Base-by-base conservation (phyloP, 2,797 vertebrate genomes). In the Danio kyathit region DNA sequence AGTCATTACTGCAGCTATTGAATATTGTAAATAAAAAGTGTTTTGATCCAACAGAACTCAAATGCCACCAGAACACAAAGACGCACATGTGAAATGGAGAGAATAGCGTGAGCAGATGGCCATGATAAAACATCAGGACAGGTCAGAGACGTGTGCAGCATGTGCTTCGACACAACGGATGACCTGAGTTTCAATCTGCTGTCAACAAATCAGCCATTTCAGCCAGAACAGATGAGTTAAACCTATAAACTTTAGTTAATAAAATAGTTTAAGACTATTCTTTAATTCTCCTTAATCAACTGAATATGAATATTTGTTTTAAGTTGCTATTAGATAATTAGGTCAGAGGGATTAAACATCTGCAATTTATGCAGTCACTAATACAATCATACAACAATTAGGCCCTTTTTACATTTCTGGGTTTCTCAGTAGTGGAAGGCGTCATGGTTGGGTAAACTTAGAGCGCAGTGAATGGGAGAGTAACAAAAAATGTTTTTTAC, bases 71-170 rank as follows among this genome's bases (percentile, higher is more conserved):
- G 21, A 5, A 10, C 16, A 12, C 46, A 38, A 5, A 52, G 44
- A 40, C 10, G 3, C 7, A 51, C 43, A 7, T n/a, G 0, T 14
- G 16, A 71, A 41, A 16, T 16, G 6, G 48, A 49, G 65, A 16
- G 13, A 43, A 72, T 0, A 19, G 51, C 10, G 52, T 5, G 40
- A 43, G 69, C 38, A 72, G 49, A 72, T 72, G 69, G 52, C 11
- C 52, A 72, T 12, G 4, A 57, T 21, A 19, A 21, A 57, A 56
- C 70, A 57, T 21, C 11, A 44, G 16, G 16, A 56, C 46, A 69
- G 66, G 67, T 71, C 70, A 72, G 52, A 51, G 46, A 69, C 21
- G 5, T 67, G 65, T 16, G 29, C 16, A 49, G 46, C 66, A n/a
- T n/a, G 13, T 10, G 46, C 13, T 19, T 46, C 46, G 29, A 10